Evolutionary conservation across 2,888 invertebrate species (phyloP).

Genomic region (Dolichopus griseipennis): DNA sequence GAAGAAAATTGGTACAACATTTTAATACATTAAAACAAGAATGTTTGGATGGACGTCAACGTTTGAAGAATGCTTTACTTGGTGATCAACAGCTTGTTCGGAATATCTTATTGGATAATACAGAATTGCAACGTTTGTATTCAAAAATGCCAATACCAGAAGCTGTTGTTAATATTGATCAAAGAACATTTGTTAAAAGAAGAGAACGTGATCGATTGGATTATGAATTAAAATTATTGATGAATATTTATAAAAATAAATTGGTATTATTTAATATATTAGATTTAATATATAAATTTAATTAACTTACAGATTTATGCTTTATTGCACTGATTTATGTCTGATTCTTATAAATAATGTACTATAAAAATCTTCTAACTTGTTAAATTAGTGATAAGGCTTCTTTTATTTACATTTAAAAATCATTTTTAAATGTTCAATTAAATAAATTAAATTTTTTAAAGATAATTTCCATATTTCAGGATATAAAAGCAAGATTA

Average conservation of each 20-base stretch:
- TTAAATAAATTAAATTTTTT: too few relatives aligned
- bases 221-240: constrained; percentile 24
- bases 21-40: neutral
- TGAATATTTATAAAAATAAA: constrained; percentile 29
- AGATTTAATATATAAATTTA: too few relatives aligned
- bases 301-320: too few relatives aligned
- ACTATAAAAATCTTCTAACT: too few relatives aligned
- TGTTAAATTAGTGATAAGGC: too few relatives aligned
- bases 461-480: too few relatives aligned
- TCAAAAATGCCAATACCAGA: constrained; percentile 17
- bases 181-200: constrained; percentile 20
- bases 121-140: constrained; percentile 19
- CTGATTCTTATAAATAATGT: too few relatives aligned
- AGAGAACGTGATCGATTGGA: constrained; percentile 21
- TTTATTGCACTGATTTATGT: too few relatives aligned
- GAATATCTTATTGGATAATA: constrained; percentile 14
- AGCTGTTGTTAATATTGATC: constrained; percentile 21
- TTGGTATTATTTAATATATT: constrained; percentile 29
- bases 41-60: neutral
- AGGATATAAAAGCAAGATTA: constrained; percentile 24
- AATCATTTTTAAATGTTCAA: too few relatives aligned
- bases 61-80: neutral
- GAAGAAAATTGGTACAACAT: neutral
- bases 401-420: too few relatives aligned
- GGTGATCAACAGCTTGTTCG: neutral